These are phyloP conservation scores for Okapia johnstoni DNA, from an alignment of 2,113 vertebrate genomes.

Conservation along the genomic window DNA sequence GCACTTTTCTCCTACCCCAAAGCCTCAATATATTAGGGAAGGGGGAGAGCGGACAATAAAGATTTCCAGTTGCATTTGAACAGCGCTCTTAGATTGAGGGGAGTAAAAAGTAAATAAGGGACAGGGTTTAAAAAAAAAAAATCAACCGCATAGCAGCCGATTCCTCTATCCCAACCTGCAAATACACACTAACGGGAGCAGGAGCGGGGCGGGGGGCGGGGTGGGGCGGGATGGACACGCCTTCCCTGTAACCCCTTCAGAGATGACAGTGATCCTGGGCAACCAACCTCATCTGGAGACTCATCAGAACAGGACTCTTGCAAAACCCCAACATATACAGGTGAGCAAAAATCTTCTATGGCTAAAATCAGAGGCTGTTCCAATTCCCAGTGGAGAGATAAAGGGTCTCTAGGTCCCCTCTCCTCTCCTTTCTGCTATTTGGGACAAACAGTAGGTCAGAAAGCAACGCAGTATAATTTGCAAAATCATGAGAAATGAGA, in stretches of 20 bases:
- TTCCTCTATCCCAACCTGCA: constrained; percentile 37
- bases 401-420: constrained; percentile 9
- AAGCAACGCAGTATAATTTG: constrained; percentile 58
- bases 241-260: not conserved
- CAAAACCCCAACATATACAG: constrained; percentile 18
- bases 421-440: constrained; percentile 43
- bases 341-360: not conserved
- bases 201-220: too few species aligned
- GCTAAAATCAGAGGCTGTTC: constrained; percentile 17
- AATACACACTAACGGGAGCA: not conserved
- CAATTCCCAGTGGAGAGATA: not conserved
- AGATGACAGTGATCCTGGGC: not conserved
- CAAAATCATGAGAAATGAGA: constrained; percentile 71
- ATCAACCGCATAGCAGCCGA: constrained; percentile 38
- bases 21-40: constrained; percentile 56
- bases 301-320: constrained; percentile 13
- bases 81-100: constrained; percentile 53
- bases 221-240: not conserved
- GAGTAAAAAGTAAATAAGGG: constrained; percentile 29
- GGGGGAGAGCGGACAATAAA: not conserved
- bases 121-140: not conserved
- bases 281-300: not conserved
- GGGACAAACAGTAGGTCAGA: constrained; percentile 41
- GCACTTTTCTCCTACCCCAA: constrained; percentile 60
- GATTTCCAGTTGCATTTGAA: constrained; percentile 76